phyloP scores from a whole-genome alignment of 2,797 vertebrate genomes.

The Coreius guichenoti region DNA sequence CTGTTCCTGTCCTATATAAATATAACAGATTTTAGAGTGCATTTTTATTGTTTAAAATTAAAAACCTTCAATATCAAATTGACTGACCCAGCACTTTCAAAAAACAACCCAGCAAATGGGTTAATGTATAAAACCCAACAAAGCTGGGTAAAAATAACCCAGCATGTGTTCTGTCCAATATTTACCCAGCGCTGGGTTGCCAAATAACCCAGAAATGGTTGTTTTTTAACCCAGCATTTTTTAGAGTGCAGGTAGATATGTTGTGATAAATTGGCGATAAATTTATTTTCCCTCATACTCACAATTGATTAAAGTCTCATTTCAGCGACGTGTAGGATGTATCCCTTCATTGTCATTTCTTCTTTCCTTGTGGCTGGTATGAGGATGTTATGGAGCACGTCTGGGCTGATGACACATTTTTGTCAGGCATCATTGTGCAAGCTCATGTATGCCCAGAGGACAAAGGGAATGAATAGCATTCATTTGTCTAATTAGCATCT shows the following conservation, averaged over 20 bases:
- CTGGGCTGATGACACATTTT: conserved; percentile 45
- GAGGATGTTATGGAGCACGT: conserved; percentile 22
- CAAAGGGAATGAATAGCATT: conserved; percentile 54
- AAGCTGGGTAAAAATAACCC: too few relatives aligned
- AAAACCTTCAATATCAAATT: too few relatives aligned
- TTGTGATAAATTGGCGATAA: not conserved
- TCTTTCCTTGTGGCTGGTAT: conserved; percentile 2
- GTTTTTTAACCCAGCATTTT: too few relatives aligned
- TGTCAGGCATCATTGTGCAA: conserved; percentile 53
- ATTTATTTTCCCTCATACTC: not conserved
- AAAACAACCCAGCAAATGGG: too few relatives aligned
- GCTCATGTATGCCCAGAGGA: conserved; percentile 49
- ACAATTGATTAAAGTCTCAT: not conserved
- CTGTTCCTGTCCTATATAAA: too few relatives aligned
- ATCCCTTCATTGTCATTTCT: not conserved
- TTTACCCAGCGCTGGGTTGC: too few relatives aligned
- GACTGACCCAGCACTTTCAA: too few relatives aligned
- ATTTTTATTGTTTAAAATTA: too few relatives aligned
- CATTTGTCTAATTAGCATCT: conserved; percentile 63
- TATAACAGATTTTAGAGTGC: too few relatives aligned
- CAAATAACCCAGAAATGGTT: too few relatives aligned
- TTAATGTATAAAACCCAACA: too few relatives aligned
- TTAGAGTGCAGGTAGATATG: not conserved
- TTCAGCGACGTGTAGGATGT: not conserved
- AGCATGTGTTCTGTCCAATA: too few relatives aligned